Evolutionary conservation across 2,113 vertebrate species (phyloP).

Genomic region (Microcebus ravelobensis): DNA sequence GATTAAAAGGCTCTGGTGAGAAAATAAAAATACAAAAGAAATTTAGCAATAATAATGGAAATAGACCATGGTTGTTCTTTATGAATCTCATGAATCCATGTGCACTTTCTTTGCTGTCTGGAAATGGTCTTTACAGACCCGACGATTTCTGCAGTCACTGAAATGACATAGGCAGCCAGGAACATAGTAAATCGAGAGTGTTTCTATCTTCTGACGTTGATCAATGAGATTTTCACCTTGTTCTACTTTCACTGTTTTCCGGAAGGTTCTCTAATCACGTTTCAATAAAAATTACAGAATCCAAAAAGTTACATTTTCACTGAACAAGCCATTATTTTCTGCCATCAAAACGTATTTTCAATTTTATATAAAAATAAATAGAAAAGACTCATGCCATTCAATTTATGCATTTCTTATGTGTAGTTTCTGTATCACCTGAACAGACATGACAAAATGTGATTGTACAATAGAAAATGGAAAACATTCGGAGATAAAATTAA

Average conservation of each 20-base stretch:
- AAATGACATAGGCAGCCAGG: background rate
- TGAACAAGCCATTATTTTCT: background rate
- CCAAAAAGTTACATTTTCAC: background rate
- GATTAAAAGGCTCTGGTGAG: background rate
- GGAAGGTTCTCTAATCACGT: background rate
- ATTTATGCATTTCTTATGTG: background rate
- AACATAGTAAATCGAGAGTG: background rate
- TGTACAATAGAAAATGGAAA: background rate
- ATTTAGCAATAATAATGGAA: background rate
- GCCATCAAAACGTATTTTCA: background rate
- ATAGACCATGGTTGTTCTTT: background rate
- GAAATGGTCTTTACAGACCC: background rate
- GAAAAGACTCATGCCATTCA: background rate
- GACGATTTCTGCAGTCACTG: background rate
- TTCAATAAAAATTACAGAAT: background rate
- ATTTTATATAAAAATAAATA: background rate
- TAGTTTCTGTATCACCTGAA: background rate
- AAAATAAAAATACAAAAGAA: background rate
- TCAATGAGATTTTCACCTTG: background rate
- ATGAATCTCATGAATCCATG: background rate
- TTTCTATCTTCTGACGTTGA: background rate
- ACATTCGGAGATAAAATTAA: background rate
- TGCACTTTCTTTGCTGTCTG: background rate
- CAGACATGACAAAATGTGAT: background rate
- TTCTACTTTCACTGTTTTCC: background rate